Evolutionary conservation across 2,113 vertebrate species (phyloP), one percentile per base, ranked within the genome.

Genomic region (Poeciliopsis retropinna): DNA sequence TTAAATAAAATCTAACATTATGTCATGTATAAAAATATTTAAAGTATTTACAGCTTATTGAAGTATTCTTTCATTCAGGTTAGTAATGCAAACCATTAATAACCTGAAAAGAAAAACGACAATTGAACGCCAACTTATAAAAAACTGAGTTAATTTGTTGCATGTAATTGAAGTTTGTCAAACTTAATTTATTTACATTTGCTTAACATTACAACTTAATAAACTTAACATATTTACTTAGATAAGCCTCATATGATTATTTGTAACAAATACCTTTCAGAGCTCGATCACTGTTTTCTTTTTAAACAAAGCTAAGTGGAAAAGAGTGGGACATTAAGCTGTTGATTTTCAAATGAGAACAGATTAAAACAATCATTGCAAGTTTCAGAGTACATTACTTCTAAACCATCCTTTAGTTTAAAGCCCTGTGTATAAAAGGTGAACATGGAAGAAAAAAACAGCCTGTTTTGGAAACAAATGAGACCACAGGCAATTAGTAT

Each of bases 401-500:
- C 34, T 66, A 57, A 66, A 67, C 54, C 25, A 70, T 39, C 76
- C 25, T 25, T 74, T 67, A 83, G 63, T 80, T 85, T 82, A 37
- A 63, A 67, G 17, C 47, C 19, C 67, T 75, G 78, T 81, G 76
- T 60, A 63, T 57, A 80, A 60, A 73, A 60, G 39, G 44, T 60
- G 3, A 72, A 83, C 78, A 25, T 54, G 25, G 4, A 4, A 19
- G n/a, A 1, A 44, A 64, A 37, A 37, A 31, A 73, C 67, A 51
- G 44, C 28, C 28, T 15, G 1, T 68, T 70, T 78, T 19, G 74
- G 4, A 71, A 85, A 72, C 70, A 86, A 91, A 87, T 75, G 69
- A 81, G 78, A 89, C 84, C 67, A 74, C 66, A 67, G 79, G 83
- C 81, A 88, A 87, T 89, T 84, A 86, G 61, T 68, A 69, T 72